These are phyloP conservation scores for Eurypyga helias DNA, from an alignment of 2,113 vertebrate species.

Conservation along the genomic window DNA sequence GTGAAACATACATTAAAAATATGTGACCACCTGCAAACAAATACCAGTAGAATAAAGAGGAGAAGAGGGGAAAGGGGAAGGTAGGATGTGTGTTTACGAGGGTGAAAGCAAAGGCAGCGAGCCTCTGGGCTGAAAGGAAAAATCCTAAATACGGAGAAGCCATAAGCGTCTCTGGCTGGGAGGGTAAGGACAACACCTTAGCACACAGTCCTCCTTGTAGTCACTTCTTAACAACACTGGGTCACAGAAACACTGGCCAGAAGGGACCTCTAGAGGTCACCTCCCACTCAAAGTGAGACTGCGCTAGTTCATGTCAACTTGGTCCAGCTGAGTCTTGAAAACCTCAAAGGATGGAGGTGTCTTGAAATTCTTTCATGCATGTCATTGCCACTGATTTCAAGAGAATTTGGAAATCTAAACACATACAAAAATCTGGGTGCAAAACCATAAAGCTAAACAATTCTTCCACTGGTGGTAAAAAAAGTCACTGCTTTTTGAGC, in stretches of 20 bases:
- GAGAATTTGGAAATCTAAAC: background rate
- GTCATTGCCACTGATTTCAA: background rate
- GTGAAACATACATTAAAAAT: background rate
- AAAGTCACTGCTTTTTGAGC: background rate
- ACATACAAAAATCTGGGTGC: background rate
- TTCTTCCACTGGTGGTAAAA: background rate
- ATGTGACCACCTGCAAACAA: background rate
- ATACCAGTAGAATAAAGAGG: background rate
- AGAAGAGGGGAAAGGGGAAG: background rate
- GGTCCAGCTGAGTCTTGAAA: background rate
- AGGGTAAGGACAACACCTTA: background rate
- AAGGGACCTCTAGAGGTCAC: background rate
- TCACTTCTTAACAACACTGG: background rate
- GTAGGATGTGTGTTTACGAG: rapidly evolving
- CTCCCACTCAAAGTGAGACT: background rate
- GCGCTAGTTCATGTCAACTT: background rate
- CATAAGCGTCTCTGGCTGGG: background rate
- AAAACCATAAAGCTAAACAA: background rate
- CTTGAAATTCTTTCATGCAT: background rate
- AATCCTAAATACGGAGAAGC: background rate
- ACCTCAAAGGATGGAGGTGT: rapidly evolving
- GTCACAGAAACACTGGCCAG: background rate
- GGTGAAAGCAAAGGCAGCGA: background rate
- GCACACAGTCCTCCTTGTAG: background rate
- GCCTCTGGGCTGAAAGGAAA: background rate